Base-by-base conservation (phyloP, 35 echinoderm and acorn worm species). In the Nesometra sesokonis region DNA sequence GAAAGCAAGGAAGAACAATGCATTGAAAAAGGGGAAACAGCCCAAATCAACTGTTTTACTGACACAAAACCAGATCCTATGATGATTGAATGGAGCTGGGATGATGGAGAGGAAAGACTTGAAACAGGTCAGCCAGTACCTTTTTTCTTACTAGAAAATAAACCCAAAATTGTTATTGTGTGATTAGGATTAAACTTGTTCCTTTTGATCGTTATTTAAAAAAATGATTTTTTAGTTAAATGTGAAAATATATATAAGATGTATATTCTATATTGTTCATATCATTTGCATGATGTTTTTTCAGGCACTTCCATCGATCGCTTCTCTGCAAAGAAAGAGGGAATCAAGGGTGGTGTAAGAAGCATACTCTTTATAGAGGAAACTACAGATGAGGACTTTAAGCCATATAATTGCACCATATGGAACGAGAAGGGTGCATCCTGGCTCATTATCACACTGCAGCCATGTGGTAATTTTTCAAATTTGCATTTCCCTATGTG, bases 361-460 rank as follows among this genome's bases (percentile, higher is more conserved):
- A 91, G 94, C 35, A 79, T 85, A 13, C 88, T 97, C 13, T 85
- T 47, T 0, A 97, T 97, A 31, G 76, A 82, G 11, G 90, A 88
- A 38, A 91, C 88, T 11, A 15, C 85, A 29, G 82, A 33, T 4
- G 82, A 80, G 21, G 94, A 97, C 77, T 93, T 90, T 77, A 84
- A 32, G 2, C 82, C 90, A 33, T 97, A 97, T 52, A 97, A 97
- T 39, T 97, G 94, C 79, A 97, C 94, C 17, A 88, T 97, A 52
- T 88, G 83, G 35, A 93, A 96, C 32, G 82, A 83, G 5, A 85
- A 90, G 11, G 94, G 94, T 0, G 33, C 46, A 27, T 37, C 89
- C 36, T 81, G 89, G 17, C 52, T 82, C n/a, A 82, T 97, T 23
- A 91, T 97, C 43, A 80, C 83, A 0, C 86, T 97, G 21, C 80